Percentiles rank a stretch among this genome's conserved stretches.
These are phyloP conservation scores for Cyclina sinensis DNA, from an alignment of 1,140 invertebrate species.

Conservation along the genomic window DNA sequence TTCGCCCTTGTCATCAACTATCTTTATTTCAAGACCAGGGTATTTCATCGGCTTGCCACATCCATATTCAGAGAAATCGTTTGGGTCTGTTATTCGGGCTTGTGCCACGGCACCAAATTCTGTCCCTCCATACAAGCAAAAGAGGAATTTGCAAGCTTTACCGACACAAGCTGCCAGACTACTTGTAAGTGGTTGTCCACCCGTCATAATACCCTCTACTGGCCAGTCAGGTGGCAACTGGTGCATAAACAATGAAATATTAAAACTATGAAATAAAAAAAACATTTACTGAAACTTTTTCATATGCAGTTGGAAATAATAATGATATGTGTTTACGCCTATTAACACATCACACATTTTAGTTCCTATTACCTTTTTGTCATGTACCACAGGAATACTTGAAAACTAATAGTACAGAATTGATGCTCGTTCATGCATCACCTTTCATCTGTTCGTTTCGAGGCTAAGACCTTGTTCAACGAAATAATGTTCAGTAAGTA, in stretches of 20 bases:
- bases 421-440: no score
- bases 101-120: background rate
- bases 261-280: background rate
- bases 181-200: background rate
- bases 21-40: slow-evolving; percentile 41
- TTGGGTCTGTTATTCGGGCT: background rate
- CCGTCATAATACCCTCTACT: background rate
- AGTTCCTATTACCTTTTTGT: no score
- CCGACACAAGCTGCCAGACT: background rate
- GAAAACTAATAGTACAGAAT: no score
- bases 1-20: slow-evolving; percentile 52
- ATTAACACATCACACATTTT: no score
- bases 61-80: background rate
- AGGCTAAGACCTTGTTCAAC: no score
- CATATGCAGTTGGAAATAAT: no score
- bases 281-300: no score
- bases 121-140: background rate
- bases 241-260: background rate
- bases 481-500: no score
- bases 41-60: background rate
- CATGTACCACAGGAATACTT: no score
- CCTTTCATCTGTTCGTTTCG: no score
- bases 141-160: background rate
- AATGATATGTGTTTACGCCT: no score
- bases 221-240: background rate